Conservation (phyloP, 2,888 invertebrate genomes). For the Drosophila cognata region DNA sequence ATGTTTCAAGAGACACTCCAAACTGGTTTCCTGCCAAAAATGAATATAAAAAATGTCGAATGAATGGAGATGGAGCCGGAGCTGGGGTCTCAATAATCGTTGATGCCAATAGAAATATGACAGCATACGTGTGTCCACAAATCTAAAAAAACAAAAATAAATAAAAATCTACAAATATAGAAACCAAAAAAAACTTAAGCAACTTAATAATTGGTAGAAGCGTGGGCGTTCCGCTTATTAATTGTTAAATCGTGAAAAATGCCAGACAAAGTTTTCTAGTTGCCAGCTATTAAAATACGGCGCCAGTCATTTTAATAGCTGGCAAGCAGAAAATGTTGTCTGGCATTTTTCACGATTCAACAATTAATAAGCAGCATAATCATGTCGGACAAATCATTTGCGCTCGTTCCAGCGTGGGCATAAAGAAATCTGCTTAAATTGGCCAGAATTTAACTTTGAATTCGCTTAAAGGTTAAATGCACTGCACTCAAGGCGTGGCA, state of each 20-base stretch:
- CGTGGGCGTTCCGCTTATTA: constrained; percentile 71
- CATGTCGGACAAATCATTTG: constrained; percentile 33
- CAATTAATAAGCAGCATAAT: constrained; percentile 8
- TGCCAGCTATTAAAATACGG: constrained; percentile 27
- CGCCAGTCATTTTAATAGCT: constrained; percentile 49
- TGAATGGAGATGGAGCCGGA: constrained; percentile 39
- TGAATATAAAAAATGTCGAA: constrained; percentile 19
- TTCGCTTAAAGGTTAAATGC: constrained; percentile 51
- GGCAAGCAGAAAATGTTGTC: no score
- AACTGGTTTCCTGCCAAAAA: constrained; percentile 63
- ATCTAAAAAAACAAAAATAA: constrained; percentile 26
- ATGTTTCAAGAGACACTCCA: constrained; percentile 27
- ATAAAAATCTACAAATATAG: constrained; percentile 7
- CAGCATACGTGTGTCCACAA: constrained; percentile 70
- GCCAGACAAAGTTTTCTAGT: constrained; percentile 17
- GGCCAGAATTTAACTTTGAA: constrained; percentile 35
- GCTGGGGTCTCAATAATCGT: constrained; percentile 28
- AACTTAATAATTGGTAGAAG: constrained; percentile 30
- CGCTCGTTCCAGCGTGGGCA: constrained; percentile 26
- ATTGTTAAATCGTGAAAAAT: constrained; percentile 50
- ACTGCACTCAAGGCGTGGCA: constrained; percentile 36
- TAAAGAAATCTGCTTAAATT: constrained; percentile 24
- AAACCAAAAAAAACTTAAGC: not conserved
- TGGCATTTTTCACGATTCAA: no score
- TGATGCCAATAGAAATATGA: constrained; percentile 60